A percentile compares a stretch with the other conserved stretches of the same genome.
These are phyloP conservation scores for Acrocera orbiculus DNA, from an alignment of 2,888 invertebrate genomes.

Conservation along the genomic window DNA sequence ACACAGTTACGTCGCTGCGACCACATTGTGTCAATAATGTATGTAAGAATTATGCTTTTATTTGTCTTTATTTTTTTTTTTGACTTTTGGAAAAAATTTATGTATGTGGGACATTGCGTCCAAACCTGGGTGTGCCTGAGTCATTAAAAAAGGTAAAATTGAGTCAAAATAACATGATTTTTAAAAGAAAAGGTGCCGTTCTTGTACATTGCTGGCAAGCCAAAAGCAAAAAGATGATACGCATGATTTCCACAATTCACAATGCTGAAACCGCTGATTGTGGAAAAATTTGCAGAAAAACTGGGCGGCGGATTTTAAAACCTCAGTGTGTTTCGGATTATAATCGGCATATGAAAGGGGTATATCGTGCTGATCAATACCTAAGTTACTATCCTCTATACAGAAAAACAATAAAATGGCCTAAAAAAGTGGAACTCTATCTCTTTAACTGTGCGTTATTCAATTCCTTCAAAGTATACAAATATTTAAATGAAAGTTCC, in stretches of 20 bases:
- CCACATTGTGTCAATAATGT: too few species aligned
- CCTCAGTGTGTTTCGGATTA: background rate
- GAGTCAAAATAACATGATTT: background rate
- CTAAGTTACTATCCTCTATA: too few species aligned
- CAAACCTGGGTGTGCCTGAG: background rate
- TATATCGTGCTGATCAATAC: background rate
- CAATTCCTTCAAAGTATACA: background rate
- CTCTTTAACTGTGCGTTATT: background rate
- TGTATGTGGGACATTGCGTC: background rate
- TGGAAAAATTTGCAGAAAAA: slow-evolving; percentile 1
- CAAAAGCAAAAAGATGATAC: too few species aligned
- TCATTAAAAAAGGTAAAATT: background rate
- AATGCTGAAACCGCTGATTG: too few species aligned
- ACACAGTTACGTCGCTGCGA: too few species aligned
- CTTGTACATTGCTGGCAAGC: background rate
- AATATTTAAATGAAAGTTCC: slow-evolving; percentile 1
- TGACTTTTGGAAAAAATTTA: background rate
- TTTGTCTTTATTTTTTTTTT: too few species aligned
- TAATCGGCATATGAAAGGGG: slow-evolving; percentile 1
- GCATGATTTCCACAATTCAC: too few species aligned
- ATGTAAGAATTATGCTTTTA: too few species aligned
- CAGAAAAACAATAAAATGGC: background rate
- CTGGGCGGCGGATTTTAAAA: background rate
- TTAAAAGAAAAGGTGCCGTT: background rate
- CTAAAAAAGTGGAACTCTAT: background rate